Base-by-base conservation (phyloP, 1,140 invertebrate species). In the Phymastichus coffea region DNA sequence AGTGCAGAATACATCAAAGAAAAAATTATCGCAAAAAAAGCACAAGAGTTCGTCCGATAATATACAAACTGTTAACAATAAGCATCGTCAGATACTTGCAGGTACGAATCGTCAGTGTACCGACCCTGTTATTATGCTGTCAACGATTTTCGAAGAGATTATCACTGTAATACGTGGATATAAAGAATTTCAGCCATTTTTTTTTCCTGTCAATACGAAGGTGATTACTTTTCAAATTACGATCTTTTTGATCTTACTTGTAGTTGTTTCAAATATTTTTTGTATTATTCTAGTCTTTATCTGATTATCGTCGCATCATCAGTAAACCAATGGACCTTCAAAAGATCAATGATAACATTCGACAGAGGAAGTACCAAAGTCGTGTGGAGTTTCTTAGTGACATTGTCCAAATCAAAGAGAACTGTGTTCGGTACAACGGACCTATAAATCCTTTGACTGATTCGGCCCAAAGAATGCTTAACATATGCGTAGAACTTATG, bases 291-390 rank as follows among this genome's bases (percentile, higher is more conserved):
- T 70, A 90, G 87, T 75, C 85, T 67, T 92, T 98, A 9, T 90
- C 92, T 0, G 95, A 98, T 81, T 99, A 99, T 77, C 90, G 97
- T 72, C 88, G 89, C 58, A 94, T 98, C 28, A 85, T 99, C 9
- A 86, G 88, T 35, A 85, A 90, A 55, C 97, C 97, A 0, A 99
- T 99, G 93, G 97, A 99, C 77, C 78, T 99, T 30, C 96, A 98
- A 78, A 95, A 93, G 0, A 98, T 99, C 60, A 79, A 95, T 57
- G 95, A 98, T 65, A 94, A 95, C 75, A 80, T 98, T 2, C 81
- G 95, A 9, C 87, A 94, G 69, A 95, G 95, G 66, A 92, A 93
- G 69, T 99, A 99, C 77, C 92, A 94, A 63, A 94, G 88, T 63
- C 81, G 97, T 19, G 94, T 97, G 75, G 93, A 97, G 63, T 98